Percentiles rank a stretch among this genome's conserved stretches.
These are phyloP conservation scores for Drosophila equinoxialis DNA, from an alignment of 1,140 invertebrate species.

Conservation along the genomic window DNA sequence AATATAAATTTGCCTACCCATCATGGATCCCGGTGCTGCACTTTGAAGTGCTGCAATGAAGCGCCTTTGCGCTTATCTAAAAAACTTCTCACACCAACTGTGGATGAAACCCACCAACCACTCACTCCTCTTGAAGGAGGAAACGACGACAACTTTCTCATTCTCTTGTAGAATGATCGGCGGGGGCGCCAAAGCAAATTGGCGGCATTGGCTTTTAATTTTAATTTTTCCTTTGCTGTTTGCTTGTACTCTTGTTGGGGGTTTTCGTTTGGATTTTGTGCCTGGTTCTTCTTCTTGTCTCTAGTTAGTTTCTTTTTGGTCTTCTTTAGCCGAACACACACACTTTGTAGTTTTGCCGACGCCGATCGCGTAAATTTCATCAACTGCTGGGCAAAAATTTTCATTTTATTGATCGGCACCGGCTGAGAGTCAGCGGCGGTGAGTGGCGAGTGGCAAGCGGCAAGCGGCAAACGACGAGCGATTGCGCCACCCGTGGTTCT, in stretches of 20 bases:
- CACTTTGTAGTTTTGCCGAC: constrained; percentile 70
- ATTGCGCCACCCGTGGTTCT: constrained; percentile 58
- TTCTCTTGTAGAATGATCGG: background rate
- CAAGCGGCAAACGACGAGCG: constrained; percentile 18
- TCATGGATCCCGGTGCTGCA: constrained; percentile 26
- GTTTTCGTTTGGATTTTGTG: constrained; percentile 30
- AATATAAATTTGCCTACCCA: constrained; percentile 65
- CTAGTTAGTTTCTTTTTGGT: background rate
- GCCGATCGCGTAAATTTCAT: constrained; percentile 80
- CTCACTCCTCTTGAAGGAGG: constrained; percentile 14
- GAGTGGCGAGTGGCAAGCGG: constrained; percentile 25
- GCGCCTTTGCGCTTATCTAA: constrained; percentile 60
- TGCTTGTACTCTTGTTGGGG: background rate
- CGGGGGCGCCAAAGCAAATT: constrained; percentile 63
- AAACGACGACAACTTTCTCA: constrained; percentile 26
- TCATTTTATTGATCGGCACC: constrained; percentile 52
- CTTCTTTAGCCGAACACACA: constrained; percentile 9
- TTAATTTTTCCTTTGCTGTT: constrained; percentile 13
- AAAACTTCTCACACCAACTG: constrained; percentile 77
- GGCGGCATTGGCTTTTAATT: constrained; percentile 37
- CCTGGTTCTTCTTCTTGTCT: background rate
- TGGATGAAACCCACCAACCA: background rate
- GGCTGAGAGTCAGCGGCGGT: constrained; percentile 16
- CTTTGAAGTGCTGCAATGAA: constrained; percentile 63
- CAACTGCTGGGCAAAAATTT: constrained; percentile 78